These are phyloP conservation scores for Knipowitschia caucasica DNA, from an alignment of 2,797 vertebrate genomes.

Conservation along the genomic window DNA sequence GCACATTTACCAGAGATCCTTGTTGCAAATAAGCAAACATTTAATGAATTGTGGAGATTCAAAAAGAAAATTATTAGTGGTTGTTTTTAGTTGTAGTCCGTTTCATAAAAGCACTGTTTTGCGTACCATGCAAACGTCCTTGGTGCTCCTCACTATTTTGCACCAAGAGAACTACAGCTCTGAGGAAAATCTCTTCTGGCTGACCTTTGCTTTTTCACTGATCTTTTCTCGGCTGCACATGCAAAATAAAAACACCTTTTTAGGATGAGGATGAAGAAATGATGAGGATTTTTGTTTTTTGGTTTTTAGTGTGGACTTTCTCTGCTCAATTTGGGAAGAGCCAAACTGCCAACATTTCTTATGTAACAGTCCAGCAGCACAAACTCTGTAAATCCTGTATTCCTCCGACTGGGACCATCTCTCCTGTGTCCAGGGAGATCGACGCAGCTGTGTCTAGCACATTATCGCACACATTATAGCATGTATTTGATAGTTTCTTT, in stretches of 20 bases:
- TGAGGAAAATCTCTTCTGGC: neutral
- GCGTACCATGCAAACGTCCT: neutral
- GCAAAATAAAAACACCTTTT: neutral
- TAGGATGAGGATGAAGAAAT: neutral
- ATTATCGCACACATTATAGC: neutral
- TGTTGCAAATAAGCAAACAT: neutral
- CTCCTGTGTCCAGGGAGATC: slow-evolving; percentile 32
- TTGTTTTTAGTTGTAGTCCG: neutral
- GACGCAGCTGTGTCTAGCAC: too few species aligned
- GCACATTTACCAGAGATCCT: slow-evolving; percentile 1
- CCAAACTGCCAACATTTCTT: slow-evolving; percentile 34
- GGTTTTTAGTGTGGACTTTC: slow-evolving; percentile 22
- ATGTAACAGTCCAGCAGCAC: slow-evolving; percentile 48
- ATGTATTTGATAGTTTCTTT: neutral
- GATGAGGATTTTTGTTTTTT: neutral
- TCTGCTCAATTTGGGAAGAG: slow-evolving; percentile 55
- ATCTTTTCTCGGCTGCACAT: too few species aligned
- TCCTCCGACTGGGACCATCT: slow-evolving; percentile 21
- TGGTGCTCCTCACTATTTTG: neutral
- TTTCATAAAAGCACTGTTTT: neutral
- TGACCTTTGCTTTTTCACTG: too few species aligned
- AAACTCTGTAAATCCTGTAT: slow-evolving; percentile 30
- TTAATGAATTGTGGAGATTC: neutral
- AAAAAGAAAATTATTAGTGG: neutral
- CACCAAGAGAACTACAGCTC: neutral